Percentiles rank a stretch among this genome's conserved stretches.
phyloP scores from a whole-genome alignment of 2,888 invertebrate species.

The Meloe dianella region DNA sequence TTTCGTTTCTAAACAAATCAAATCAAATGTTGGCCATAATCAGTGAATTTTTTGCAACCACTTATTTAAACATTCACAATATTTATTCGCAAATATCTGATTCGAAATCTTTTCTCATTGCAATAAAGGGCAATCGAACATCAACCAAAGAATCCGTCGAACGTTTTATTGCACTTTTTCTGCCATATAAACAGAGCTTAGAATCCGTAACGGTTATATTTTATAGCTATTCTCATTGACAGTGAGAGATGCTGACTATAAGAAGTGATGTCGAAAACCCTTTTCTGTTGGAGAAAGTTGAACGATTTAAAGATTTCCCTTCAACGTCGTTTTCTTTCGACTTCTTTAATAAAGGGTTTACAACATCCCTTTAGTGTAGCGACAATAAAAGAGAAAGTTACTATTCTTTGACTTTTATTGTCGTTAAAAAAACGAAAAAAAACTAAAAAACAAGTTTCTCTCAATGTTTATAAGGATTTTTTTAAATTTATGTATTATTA shows the following conservation, averaged over 20 bases:
- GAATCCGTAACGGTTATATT: constrained; percentile 52
- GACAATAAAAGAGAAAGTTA: constrained; percentile 49
- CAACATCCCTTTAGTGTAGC: constrained; percentile 34
- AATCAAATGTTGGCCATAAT: too few relatives aligned
- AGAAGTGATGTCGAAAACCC: constrained; percentile 36
- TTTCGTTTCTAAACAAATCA: too few relatives aligned
- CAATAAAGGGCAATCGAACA: constrained; percentile 38
- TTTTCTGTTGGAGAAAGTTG: constrained; percentile 46
- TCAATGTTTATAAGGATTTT: constrained; percentile 19
- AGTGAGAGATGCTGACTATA: constrained; percentile 36
- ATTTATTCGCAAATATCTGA: constrained; percentile 45
- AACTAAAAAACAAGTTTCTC: constrained; percentile 25
- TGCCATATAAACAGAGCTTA: constrained; percentile 49
- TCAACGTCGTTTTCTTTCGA: constrained; percentile 35
- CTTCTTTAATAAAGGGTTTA: constrained; percentile 48
- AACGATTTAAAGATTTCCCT: constrained; percentile 41
- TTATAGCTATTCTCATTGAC: constrained; percentile 47
- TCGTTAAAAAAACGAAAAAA: constrained; percentile 34
- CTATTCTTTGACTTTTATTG: constrained; percentile 44
- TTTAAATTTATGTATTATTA: constrained; percentile 19
- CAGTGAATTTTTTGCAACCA: not conserved
- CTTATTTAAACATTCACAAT: not conserved
- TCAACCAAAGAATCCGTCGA: constrained; percentile 32
- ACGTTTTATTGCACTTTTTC: constrained; percentile 48
- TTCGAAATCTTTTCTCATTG: constrained; percentile 46